These are phyloP conservation scores for Ridgeia piscesae DNA, from an alignment of 1,140 invertebrate genomes.

Conservation along the genomic window DNA sequence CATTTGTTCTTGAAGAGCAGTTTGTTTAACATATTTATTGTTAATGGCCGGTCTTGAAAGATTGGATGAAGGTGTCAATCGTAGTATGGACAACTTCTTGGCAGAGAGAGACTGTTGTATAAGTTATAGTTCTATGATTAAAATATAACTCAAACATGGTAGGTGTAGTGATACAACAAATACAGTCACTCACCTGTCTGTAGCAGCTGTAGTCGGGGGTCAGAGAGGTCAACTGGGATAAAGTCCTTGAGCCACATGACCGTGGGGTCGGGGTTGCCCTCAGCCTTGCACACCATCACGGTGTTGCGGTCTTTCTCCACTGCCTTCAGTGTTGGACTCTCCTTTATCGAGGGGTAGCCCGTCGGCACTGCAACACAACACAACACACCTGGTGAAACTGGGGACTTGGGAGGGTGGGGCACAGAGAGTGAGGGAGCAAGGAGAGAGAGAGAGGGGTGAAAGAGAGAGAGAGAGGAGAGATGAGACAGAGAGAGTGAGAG, in stretches of 20 bases:
- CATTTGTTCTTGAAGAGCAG: not conserved
- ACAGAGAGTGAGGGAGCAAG: no score
- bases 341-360: constrained; percentile 88
- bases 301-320: constrained; percentile 94
- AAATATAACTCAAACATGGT: no score
- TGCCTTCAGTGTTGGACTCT: constrained; percentile 80
- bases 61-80: no score
- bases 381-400: not conserved
- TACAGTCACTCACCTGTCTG: constrained; percentile 63
- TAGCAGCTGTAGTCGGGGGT: constrained; percentile 78
- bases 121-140: not conserved
- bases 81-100: no score
- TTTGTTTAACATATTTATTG: no score
- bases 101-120: no score
- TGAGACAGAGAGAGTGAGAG: not conserved
- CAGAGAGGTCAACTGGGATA: constrained; percentile 78
- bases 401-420: not conserved
- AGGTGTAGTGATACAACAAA: not conserved
- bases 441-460: no score
- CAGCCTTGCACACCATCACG: constrained; percentile 81
- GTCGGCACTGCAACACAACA: constrained; percentile 62
- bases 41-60: no score
- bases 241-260: constrained; percentile 92
- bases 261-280: constrained; percentile 79
- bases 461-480: not conserved